phyloP scores from a whole-genome alignment of 2,888 invertebrate species.

The Diadegma fenestrale region DNA sequence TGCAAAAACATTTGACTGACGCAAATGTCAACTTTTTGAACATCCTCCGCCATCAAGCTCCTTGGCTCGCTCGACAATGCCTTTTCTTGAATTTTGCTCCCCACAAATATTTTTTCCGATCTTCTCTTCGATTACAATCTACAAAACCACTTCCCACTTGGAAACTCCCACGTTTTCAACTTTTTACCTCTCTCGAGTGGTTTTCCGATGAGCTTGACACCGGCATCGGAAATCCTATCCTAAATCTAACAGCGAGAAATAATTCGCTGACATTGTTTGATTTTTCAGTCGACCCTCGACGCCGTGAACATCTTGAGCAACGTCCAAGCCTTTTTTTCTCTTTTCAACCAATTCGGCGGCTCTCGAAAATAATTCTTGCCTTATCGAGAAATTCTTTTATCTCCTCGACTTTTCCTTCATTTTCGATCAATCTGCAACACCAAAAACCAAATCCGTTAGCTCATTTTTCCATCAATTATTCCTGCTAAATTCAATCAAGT shows the following conservation, averaged over 20 bases:
- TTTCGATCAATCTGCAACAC: slow-evolving; percentile 57
- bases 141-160: neutral
- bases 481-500: too few species aligned
- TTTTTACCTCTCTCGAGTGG: slow-evolving; percentile 49
- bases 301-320: slow-evolving; percentile 60
- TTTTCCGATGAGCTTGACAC: slow-evolving; percentile 54
- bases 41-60: slow-evolving; percentile 77
- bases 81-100: slow-evolving; percentile 6
- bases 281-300: slow-evolving; percentile 61
- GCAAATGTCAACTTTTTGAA: slow-evolving; percentile 73
- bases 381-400: slow-evolving; percentile 5
- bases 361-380: neutral
- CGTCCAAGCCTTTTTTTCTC: slow-evolving; percentile 9
- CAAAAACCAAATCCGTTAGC: neutral
- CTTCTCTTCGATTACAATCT: neutral
- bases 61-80: slow-evolving; percentile 81
- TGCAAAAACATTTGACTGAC: slow-evolving; percentile 64
- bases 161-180: neutral
- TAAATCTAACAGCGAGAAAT: slow-evolving; percentile 80
- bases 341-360: neutral
- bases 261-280: slow-evolving; percentile 79
- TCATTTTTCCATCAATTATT: too few species aligned
- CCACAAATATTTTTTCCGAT: neutral
- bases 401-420: slow-evolving; percentile 34
- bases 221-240: slow-evolving; percentile 74